A percentile compares a stretch with the other conserved stretches of the same genome.
Conservation (phyloP, 2,888 invertebrate species). For the Branchellion lobata region DNA sequence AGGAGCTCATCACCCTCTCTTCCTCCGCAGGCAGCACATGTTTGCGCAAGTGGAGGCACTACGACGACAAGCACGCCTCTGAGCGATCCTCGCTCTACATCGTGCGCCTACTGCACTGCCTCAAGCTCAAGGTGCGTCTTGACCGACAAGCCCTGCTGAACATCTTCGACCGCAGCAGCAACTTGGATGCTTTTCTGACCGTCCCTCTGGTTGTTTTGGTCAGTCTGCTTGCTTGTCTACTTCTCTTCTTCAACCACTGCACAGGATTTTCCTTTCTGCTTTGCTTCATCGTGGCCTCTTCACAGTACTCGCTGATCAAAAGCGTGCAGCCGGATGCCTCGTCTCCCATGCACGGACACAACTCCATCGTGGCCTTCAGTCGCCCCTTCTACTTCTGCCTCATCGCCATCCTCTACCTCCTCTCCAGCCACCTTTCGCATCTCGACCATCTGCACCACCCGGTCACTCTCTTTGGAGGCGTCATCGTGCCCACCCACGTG, state of each 20-base stretch:
- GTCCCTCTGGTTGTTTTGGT: slow-evolving; percentile 20
- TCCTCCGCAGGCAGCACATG: not conserved
- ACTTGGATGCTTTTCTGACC: slow-evolving; percentile 6
- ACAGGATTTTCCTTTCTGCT: slow-evolving; percentile 90
- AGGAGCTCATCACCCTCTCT: not conserved
- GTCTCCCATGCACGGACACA: slow-evolving; percentile 96
- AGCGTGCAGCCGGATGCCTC: slow-evolving; percentile 98
- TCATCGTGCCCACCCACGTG: not conserved
- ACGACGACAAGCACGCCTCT: not conserved
- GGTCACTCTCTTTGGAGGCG: not conserved
- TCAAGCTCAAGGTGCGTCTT: slow-evolving; percentile 19
- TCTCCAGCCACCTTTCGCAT: slow-evolving; percentile 56
- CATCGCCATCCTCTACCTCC: slow-evolving; percentile 67
- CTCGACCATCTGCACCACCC: not conserved
- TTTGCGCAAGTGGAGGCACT: not conserved
- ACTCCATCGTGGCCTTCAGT: slow-evolving; percentile 88
- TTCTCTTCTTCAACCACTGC: slow-evolving; percentile 70
- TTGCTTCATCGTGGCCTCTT: slow-evolving; percentile 94
- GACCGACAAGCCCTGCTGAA: slow-evolving; percentile 31
- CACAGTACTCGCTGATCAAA: slow-evolving; percentile 93
- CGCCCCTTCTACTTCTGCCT: slow-evolving; percentile 89
- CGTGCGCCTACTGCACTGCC: slow-evolving; percentile 25
- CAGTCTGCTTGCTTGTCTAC: slow-evolving; percentile 28
- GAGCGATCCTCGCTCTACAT: not conserved
- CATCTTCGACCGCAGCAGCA: slow-evolving; percentile 27